These are phyloP conservation scores for Cotesia chilonis DNA, from an alignment of 1,140 invertebrate genomes.

Conservation along the genomic window DNA sequence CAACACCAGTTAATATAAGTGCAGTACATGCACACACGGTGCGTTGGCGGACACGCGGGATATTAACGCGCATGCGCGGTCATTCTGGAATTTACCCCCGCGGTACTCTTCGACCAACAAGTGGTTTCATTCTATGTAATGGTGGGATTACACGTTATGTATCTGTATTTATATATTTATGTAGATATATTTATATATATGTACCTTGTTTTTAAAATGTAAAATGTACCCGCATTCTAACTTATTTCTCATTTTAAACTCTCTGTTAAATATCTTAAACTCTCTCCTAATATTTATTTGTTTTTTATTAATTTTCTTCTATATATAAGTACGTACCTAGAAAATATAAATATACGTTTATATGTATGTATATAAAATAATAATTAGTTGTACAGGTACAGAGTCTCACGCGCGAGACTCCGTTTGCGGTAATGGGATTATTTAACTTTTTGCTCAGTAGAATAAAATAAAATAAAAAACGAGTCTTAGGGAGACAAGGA, in stretches of 20 bases:
- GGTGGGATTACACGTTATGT: not conserved
- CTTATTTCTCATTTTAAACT: no score
- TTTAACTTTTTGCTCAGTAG: constrained; percentile 38
- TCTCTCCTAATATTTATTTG: no score
- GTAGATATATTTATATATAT: not conserved
- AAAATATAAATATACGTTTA: no score
- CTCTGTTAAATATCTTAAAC: no score
- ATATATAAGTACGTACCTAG: not conserved
- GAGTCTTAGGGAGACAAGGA: constrained; percentile 30
- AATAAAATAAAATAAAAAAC: constrained; percentile 8
- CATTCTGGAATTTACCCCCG: constrained; percentile 53
- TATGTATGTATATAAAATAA: not conserved
- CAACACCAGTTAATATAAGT: not conserved
- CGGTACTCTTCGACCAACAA: constrained; percentile 23
- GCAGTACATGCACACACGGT: constrained; percentile 1
- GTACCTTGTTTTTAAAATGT: no score
- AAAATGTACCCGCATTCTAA: no score
- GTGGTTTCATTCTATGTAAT: not conserved
- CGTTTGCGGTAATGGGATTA: constrained; percentile 42
- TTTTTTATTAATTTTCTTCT: not conserved
- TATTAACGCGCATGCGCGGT: constrained; percentile 48
- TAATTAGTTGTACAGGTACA: not conserved
- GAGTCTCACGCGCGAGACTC: constrained; percentile 18
- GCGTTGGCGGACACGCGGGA: constrained; percentile 25
- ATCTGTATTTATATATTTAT: not conserved